A percentile compares a stretch with the other conserved stretches of the same genome.
Evolutionary conservation across 2,113 vertebrate genomes (phyloP).

Genomic region (Cyprinodon tularosa): DNA sequence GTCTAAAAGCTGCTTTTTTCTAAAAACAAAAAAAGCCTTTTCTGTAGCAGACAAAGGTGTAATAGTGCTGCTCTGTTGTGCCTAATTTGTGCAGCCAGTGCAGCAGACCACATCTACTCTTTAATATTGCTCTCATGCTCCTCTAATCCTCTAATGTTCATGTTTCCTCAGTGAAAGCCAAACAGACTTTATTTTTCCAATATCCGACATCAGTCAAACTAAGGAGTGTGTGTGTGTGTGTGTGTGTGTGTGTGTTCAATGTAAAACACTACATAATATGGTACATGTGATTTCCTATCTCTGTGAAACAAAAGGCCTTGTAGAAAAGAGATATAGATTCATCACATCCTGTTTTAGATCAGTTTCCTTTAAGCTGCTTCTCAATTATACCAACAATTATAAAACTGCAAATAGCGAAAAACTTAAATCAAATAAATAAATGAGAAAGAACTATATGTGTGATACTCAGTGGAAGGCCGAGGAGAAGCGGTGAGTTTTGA

Average conservation of each 20-base stretch:
- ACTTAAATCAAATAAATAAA: too few species aligned
- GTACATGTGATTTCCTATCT: slow-evolving; percentile 24
- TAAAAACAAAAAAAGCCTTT: background rate
- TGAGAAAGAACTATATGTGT: too few species aligned
- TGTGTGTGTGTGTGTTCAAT: too few species aligned
- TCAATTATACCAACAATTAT: too few species aligned
- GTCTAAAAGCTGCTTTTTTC: background rate
- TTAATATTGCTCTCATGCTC: slow-evolving; percentile 10
- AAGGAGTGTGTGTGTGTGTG: background rate
- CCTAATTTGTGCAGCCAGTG: background rate
- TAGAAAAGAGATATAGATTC: background rate
- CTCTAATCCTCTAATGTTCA: slow-evolving; percentile 10
- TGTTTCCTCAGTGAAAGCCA: slow-evolving; percentile 17
- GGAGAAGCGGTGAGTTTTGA: too few species aligned
- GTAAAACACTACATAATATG: slow-evolving; percentile 5
- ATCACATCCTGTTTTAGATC: slow-evolving; percentile 4
- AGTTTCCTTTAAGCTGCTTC: background rate
- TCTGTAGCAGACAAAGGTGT: background rate
- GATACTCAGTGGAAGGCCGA: too few species aligned
- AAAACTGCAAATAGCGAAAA: too few species aligned
- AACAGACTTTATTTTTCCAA: background rate
- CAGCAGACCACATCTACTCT: slow-evolving; percentile 1
- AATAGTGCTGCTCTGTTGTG: background rate
- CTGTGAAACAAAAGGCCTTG: background rate
- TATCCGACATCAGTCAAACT: background rate